Evolutionary conservation across 2,888 invertebrate species (phyloP), one percentile per base, ranked within the genome.

Genomic region (Lasioglossum malachurum): DNA sequence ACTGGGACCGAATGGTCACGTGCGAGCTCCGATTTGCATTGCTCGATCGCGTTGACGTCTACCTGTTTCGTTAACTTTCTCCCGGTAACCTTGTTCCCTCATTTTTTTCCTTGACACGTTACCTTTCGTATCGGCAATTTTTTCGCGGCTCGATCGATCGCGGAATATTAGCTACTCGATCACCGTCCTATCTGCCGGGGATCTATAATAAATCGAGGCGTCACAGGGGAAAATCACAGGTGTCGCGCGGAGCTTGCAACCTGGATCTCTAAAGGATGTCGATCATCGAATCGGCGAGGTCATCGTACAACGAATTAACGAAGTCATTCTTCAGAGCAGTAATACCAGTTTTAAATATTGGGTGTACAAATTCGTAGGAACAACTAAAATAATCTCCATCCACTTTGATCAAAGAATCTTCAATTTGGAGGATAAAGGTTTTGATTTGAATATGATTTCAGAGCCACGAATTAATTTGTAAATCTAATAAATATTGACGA

Each of bases 21-120:
- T 73, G 74, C 78, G 71, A 71, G 27, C 44, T 27, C 23, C 79
- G 78, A 76, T 81, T 86, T 76, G 87, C 83, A 82, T 83, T 79
- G 71, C 71, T 46, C 67, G 78, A 64, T 72, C 46, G 72, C 85
- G 77, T 71, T 83, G 78, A 83, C 75, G 81, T 81, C 80, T 87
- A 85, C 84, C 77, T 79, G 86, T 87, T 86, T 88, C 88, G 86
- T 88, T 88, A 82, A 89, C 88, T 89, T 89, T 89, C 88, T 88
- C 88, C 82, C 38, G 80, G 82, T 86, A 89, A 88, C 89, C 89
- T 88, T 89, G 78, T 88, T 84, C 81, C 88, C 89, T 83, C 84
- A 88, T 88, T 89, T 81, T 86, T 84, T 72, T 35, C 71, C 75
- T 35, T 67, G 44, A 71, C 74, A 23, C 74, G 80, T 75, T 82